phyloP scores from a whole-genome alignment of 2,797 vertebrate species.

The Miichthys miiuy region DNA sequence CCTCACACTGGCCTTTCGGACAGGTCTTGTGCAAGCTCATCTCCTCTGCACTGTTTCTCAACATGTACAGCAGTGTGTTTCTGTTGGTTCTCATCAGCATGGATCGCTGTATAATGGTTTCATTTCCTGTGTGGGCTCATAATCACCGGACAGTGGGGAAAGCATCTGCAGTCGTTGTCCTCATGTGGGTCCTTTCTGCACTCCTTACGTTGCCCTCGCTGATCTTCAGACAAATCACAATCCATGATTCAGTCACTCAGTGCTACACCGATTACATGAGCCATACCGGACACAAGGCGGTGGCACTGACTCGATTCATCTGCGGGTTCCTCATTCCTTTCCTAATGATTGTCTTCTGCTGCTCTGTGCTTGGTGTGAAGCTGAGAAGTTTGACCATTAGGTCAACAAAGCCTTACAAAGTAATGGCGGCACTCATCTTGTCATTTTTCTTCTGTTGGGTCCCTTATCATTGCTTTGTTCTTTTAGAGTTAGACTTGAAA shows the following conservation, averaged over 20 bases:
- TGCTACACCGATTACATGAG: constrained; percentile 85
- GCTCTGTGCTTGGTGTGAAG: constrained; percentile 83
- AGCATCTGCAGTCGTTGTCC: constrained; percentile 72
- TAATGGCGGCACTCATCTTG: constrained; percentile 88
- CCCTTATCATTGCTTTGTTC: constrained; percentile 89
- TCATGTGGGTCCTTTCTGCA: constrained; percentile 87
- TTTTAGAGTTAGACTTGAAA: constrained; percentile 83
- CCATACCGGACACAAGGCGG: constrained; percentile 52
- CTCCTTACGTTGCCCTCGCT: constrained; percentile 87
- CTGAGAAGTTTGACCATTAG: constrained; percentile 83
- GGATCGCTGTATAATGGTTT: constrained; percentile 88
- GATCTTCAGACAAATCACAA: constrained; percentile 84
- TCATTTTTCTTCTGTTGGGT: constrained; percentile 94
- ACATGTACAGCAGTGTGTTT: constrained; percentile 94
- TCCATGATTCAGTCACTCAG: constrained; percentile 47
- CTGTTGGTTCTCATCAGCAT: constrained; percentile 90
- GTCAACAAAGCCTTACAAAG: constrained; percentile 90
- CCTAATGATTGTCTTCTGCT: constrained; percentile 87
- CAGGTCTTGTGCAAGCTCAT: constrained; percentile 88
- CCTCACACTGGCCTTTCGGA: constrained; percentile 89
- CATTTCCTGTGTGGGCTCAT: constrained; percentile 91
- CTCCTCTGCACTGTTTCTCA: constrained; percentile 89
- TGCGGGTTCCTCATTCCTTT: constrained; percentile 89
- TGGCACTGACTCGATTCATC: constrained; percentile 85
- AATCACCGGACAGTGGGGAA: constrained; percentile 85